phyloP scores from a whole-genome alignment of 1,140 invertebrate species.

The Drosophila paulistorum region DNA sequence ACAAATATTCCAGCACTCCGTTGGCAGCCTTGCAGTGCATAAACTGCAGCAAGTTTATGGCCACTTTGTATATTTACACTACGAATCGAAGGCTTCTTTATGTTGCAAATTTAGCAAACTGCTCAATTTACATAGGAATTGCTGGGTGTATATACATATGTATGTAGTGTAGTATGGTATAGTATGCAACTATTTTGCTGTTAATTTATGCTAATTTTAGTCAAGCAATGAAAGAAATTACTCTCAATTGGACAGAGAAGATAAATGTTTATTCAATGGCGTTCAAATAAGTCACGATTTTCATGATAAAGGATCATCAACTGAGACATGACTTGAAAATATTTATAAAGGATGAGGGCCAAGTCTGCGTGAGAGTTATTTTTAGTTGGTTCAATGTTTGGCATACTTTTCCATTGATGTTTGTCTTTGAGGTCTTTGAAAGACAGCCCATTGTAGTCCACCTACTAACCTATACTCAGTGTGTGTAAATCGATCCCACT shows the following conservation, averaged over 20 bases:
- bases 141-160: constrained; percentile 19
- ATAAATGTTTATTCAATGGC: constrained; percentile 8
- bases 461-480: constrained; percentile 21
- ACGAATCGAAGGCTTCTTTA: constrained; percentile 66
- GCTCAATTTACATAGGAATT: constrained; percentile 73
- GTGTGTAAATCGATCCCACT: constrained; percentile 40
- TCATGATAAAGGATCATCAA: too few species aligned
- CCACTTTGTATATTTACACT: constrained; percentile 71
- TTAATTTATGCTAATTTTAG: constrained; percentile 73
- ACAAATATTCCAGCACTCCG: constrained; percentile 28
- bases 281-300: neutral
- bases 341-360: neutral
- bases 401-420: too few species aligned
- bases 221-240: constrained; percentile 43
- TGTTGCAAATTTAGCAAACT: constrained; percentile 44
- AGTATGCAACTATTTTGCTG: constrained; percentile 46
- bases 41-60: constrained; percentile 73
- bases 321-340: too few species aligned
- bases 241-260: constrained; percentile 34
- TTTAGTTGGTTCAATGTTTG: too few species aligned
- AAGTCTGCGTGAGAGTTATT: too few species aligned
- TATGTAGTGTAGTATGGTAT: constrained; percentile 14
- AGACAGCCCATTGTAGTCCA: neutral
- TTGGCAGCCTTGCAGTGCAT: constrained; percentile 47
- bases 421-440: neutral